phyloP scores from a whole-genome alignment of 2,113 vertebrate species.

The Oreochromis aureus region DNA sequence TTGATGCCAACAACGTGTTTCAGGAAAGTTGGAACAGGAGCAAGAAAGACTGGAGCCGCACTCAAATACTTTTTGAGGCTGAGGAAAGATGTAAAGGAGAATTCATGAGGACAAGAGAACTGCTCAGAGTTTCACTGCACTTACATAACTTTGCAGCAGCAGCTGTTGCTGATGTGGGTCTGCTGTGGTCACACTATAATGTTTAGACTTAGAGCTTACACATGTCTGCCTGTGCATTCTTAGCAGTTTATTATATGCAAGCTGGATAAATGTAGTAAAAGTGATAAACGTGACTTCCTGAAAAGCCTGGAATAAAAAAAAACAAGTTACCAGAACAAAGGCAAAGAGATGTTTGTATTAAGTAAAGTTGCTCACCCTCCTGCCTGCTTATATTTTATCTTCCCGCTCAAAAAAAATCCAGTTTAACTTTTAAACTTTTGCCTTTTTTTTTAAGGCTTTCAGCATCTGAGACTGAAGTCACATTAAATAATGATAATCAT shows the following conservation, averaged over 20 bases:
- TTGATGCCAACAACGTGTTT: not conserved
- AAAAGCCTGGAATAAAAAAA: accelerated
- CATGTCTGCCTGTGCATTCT: not conserved
- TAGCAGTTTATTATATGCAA: not conserved
- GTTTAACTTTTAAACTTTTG: not conserved
- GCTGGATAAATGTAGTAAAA: not conserved
- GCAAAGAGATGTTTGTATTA: not conserved
- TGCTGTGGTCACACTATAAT: not conserved
- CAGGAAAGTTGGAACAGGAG: not conserved
- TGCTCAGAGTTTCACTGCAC: not conserved
- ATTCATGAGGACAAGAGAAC: not conserved
- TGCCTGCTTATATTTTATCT: not conserved
- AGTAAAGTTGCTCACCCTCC: not conserved
- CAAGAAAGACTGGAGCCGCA: not conserved
- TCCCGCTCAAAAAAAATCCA: not conserved
- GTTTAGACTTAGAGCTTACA: not conserved
- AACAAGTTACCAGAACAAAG: not conserved
- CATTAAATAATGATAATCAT: not conserved
- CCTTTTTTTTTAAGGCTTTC: not conserved
- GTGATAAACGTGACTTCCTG: not conserved
- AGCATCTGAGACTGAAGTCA: not conserved
- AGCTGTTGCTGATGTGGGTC: not conserved
- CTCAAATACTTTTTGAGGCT: not conserved
- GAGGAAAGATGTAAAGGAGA: not conserved
- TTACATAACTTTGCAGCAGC: not conserved